Evolutionary conservation across 2,797 vertebrate genomes (phyloP), one percentile per base, ranked within the genome.

Genomic region (Champsocephalus gunnari): DNA sequence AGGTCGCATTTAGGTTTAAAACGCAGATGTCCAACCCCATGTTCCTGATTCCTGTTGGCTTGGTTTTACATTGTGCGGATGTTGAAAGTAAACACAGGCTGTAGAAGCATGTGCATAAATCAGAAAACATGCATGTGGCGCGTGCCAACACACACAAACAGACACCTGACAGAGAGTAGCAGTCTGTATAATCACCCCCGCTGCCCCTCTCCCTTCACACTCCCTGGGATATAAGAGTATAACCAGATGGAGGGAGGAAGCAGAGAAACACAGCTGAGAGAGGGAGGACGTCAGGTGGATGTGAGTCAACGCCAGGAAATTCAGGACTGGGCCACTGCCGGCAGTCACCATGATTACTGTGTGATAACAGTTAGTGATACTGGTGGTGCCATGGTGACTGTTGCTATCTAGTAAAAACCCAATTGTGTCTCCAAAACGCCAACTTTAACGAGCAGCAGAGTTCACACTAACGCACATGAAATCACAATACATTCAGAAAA

Each of bases 171-270:
- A 80, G 68, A 78, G 63, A 79, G 70, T 44, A 59, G 75, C 49
- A 54, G 74, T 61, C 56, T 81, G 76, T 57, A 68, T 69, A 73
- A 71, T 73, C 68, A 66, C 24, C 50, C 61, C 58, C 9, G 14
- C 73, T 11, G 50, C 68, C 55, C 55, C n/a, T 50, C 63, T 60
- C 68, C 67, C 12, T 54, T 58, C 71, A 69, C 86, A 81, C 84
- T 73, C 74, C 47, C 12, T 77, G 60, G 50, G 59, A 79, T 82
- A 88, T 89, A 83, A 90, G 71, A 83, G 79, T 48, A 73, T 86
- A 87, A 89, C 81, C 89, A 93, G 89, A 89, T 89, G 87, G 89
- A 81, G 62, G 47, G 56, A 83, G 80, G 74, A 83, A 63, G 80
- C 71, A 69, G 58, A 68, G 66, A 74, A 64, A 78, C 77, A 57